These are phyloP conservation scores for Cosmopolites sordidus DNA, from an alignment of 2,888 invertebrate species.

Conservation along the genomic window DNA sequence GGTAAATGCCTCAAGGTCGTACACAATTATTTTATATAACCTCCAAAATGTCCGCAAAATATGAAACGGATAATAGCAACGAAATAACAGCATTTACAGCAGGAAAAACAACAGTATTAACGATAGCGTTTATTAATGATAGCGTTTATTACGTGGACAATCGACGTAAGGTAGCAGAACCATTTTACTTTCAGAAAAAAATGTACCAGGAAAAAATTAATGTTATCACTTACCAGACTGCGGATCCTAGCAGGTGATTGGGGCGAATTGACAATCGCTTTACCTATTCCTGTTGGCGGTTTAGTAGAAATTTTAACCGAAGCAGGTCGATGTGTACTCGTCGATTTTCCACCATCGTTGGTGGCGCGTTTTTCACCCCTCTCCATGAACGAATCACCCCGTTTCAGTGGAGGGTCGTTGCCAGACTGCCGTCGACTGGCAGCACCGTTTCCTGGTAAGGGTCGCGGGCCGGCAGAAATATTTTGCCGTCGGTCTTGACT, in stretches of 20 bases:
- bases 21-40: neutral
- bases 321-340: constrained; percentile 44
- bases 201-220: neutral
- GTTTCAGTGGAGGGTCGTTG: constrained; percentile 33
- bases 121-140: too few species aligned
- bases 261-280: constrained; percentile 21
- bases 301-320: constrained; percentile 46
- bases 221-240: constrained; percentile 53
- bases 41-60: neutral
- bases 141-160: too few species aligned
- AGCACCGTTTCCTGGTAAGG: constrained; percentile 12
- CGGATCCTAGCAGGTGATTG: constrained; percentile 47
- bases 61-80: neutral
- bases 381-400: constrained; percentile 44
- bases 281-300: constrained; percentile 38
- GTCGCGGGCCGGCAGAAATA: neutral
- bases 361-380: constrained; percentile 37
- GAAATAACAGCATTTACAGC: too few species aligned
- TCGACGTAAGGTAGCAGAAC: too few species aligned
- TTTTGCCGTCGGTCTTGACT: neutral
- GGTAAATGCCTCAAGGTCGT: neutral
- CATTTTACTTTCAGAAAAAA: too few species aligned
- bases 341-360: constrained; percentile 20
- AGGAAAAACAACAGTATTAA: too few species aligned
- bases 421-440: constrained; percentile 26